These are phyloP conservation scores for Drosophila parthenogenetica DNA, from an alignment of 2,888 invertebrate genomes.

Conservation along the genomic window DNA sequence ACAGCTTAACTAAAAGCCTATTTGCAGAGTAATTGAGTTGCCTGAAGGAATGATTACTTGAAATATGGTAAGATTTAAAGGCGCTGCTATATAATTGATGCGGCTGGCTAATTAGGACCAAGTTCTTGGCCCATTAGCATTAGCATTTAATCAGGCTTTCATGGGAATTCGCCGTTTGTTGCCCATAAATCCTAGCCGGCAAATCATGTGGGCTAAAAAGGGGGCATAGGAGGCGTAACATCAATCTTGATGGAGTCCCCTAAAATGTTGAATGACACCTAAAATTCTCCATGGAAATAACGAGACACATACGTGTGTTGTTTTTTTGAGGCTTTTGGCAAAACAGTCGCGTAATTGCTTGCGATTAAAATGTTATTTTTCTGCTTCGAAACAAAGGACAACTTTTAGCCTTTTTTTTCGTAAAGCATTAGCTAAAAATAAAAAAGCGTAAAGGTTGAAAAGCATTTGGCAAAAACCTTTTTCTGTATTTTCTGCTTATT, in stretches of 20 bases:
- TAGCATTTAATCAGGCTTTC: conserved; percentile 40
- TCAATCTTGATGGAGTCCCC: conserved; percentile 57
- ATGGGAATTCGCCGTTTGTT: conserved; percentile 22
- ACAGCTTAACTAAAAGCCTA: conserved; percentile 25
- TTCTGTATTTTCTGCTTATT: background rate
- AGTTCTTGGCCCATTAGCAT: conserved; percentile 35
- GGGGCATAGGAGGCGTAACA: conserved; percentile 29
- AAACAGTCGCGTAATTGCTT: conserved; percentile 14
- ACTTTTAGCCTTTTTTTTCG: conserved; percentile 11
- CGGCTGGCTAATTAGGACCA: conserved; percentile 57
- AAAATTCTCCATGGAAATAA: conserved; percentile 15
- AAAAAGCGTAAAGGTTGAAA: conserved; percentile 8
- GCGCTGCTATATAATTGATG: conserved; percentile 33
- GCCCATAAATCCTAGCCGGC: conserved; percentile 58
- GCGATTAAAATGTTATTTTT: conserved; percentile 12
- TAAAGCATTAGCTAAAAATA: conserved; percentile 1
- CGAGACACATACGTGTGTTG: background rate
- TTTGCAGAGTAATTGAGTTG: background rate
- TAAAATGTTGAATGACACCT: conserved; percentile 25
- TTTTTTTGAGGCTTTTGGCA: too few species aligned
- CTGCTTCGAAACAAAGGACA: conserved; percentile 9
- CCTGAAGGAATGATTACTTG: background rate
- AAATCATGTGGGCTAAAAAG: conserved; percentile 49
- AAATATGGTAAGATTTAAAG: background rate
- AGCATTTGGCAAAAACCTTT: conserved; percentile 5